Base-by-base conservation (phyloP, 2,888 invertebrate species). In the Ectobius pallidus region DNA sequence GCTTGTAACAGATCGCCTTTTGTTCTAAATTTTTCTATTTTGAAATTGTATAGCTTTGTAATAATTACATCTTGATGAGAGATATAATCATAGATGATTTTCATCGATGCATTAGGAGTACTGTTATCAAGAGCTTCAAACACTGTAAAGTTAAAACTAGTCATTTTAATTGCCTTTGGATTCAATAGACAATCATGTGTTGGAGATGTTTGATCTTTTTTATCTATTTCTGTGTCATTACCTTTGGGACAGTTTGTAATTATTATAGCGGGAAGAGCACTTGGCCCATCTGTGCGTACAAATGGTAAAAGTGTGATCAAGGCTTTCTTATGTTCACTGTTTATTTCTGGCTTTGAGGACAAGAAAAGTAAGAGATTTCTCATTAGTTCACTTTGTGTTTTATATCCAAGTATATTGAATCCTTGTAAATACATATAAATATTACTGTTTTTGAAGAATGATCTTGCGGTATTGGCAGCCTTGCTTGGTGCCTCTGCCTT, bases 1-100 rank as follows among this genome's bases (percentile, higher is more conserved):
- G 25, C 68, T 27, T 72, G 72, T 11, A 72, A 16, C 9, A 72
- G 46, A 27, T 69, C 61, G 16, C 61, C 49, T 69, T 69, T 68
- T 25, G 58, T 61, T 27, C 20, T 49, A 25, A 46, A 72, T 11
- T 55, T 42, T 22, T 52, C 34, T 7, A 32, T 30, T 25, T 72
- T 32, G 25, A 72, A 46, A 9, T 20, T 20, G 16, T 32, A 16
- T 7, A 72, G 27, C 9, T 49, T 32, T 22, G n/a, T 46, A 3
- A 42, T 27, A 11, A 65, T 30, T 25, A 27, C n/a, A 30, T 69
- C 55, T 30, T 52, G 18, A 7, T 55, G 30, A n/a, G 14, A 18
- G 16, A 69, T 27, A 9, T 55, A 39, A 32, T 55, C 32, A 11
- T 3, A n/a, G 32, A 69, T 55, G 6, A 55, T 16, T n/a, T 6